Evolutionary conservation across 2,797 vertebrate species (phyloP), one percentile per base, ranked within the genome.

Genomic region (Anguilla anguilla): DNA sequence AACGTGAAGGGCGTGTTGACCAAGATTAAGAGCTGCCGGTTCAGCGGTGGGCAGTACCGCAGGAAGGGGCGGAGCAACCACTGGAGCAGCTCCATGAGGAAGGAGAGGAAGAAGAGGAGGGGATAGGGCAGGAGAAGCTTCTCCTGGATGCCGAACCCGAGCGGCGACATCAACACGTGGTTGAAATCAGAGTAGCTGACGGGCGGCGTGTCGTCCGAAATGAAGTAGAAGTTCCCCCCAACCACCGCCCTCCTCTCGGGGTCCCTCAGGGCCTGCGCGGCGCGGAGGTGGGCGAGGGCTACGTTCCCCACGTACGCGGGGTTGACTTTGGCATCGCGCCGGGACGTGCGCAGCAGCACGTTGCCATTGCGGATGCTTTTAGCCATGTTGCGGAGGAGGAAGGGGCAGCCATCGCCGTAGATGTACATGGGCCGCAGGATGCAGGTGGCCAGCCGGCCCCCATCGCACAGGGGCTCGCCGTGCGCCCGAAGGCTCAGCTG

Each of bases 291-390:
- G 1, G 96, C 98, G 90, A 94, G 90, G 19, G 97, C 98, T 0
- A 93, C 95, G 3, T 99, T 99, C 0, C 96, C 97, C 51, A 99
- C 97, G 0, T 98, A 99, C 13, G 98, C 97, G 0, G 98, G 97
- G 89, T 97, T 99, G 86, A 95, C 97, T 0, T 91, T 92, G 1
- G 98, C 97, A 46, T 97, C 95, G 0, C 92, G 96, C 17, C 83
- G 91, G 19, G 96, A 98, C 53, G 91, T 90, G 0, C 95, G 91
- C 9, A 92, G 84, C 87, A 96, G 91, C 1, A 97, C 31, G 0
- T 96, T 90, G 0, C 92, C 93, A 90, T 97, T 97, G 51, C 92
- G 81, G 74, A 98, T 93, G 25, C 96, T 94, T 0, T 97, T 86
- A 0, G 87, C 89, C 89, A 99, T 92, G 2, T 96, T 94, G 11